phyloP scores from a whole-genome alignment of 1,140 invertebrate species.

The Aphidius gifuensis region DNA sequence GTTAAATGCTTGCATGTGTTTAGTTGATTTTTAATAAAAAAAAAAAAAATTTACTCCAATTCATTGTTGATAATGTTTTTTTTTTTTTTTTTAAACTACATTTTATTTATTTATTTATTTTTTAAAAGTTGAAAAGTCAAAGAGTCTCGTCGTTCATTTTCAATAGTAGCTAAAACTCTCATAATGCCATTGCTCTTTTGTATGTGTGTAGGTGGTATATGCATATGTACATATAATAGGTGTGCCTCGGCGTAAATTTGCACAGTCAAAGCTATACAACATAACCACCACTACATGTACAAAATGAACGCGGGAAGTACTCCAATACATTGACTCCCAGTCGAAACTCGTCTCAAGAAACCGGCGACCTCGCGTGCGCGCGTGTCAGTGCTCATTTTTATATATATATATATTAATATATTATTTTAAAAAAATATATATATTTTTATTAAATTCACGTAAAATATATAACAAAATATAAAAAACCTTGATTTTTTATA shows the following conservation, averaged over 20 bases:
- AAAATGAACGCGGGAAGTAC: conserved; percentile 2
- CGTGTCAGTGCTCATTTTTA: too few relatives aligned
- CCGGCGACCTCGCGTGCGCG: conserved; percentile 8
- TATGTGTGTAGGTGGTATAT: neutral
- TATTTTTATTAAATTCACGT: too few relatives aligned
- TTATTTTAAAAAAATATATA: too few relatives aligned
- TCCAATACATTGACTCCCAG: neutral
- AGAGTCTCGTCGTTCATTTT: too few relatives aligned
- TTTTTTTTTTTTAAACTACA: too few relatives aligned
- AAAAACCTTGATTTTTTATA: too few relatives aligned
- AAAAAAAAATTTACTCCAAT: too few relatives aligned
- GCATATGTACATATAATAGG: neutral
- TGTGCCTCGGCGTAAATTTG: conserved; percentile 23
- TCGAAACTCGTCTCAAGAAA: conserved; percentile 1
- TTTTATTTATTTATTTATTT: too few relatives aligned
- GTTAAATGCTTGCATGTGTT: neutral
- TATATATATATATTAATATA: neutral
- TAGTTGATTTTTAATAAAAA: neutral
- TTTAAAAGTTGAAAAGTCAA: too few relatives aligned
- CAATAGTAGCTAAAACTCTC: conserved; percentile 4
- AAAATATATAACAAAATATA: too few relatives aligned
- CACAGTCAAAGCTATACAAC: conserved; percentile 9
- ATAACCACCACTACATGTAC: neutral
- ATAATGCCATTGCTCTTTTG: conserved; percentile 21
- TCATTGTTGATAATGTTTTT: too few relatives aligned